phyloP scores from a whole-genome alignment of 2,797 vertebrate genomes.

The Pampus argenteus region DNA sequence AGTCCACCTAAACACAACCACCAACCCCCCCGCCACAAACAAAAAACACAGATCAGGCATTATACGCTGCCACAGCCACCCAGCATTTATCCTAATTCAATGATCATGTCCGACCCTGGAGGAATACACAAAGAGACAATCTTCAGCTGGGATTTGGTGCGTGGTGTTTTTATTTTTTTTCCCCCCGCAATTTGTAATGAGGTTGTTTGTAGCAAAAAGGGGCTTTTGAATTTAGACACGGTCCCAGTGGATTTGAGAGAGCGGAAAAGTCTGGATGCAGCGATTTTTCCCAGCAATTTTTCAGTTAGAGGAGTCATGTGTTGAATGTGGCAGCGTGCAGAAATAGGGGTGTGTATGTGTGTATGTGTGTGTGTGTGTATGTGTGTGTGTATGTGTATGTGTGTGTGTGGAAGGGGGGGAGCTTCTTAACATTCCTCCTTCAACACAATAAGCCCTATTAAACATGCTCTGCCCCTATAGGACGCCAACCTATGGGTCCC shows the following conservation, averaged over 20 bases:
- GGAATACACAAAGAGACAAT: slow-evolving; percentile 71
- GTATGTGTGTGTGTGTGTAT: no score
- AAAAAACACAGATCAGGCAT: slow-evolving; percentile 69
- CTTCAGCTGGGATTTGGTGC: slow-evolving; percentile 52
- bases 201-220: slow-evolving; percentile 62
- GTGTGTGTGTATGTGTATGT: no score
- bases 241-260: slow-evolving; percentile 55
- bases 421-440: slow-evolving; percentile 64
- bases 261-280: slow-evolving; percentile 66
- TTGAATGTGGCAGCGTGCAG: slow-evolving; percentile 28
- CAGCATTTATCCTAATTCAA: slow-evolving; percentile 79
- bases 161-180: slow-evolving; percentile 37
- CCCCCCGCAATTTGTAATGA: slow-evolving; percentile 36
- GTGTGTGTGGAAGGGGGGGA: background rate
- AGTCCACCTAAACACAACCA: slow-evolving; percentile 86
- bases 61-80: slow-evolving; percentile 62
- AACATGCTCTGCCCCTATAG: slow-evolving; percentile 36
- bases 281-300: slow-evolving; percentile 76
- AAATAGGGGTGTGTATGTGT: no score
- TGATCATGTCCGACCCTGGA: slow-evolving; percentile 68
- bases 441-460: slow-evolving; percentile 64
- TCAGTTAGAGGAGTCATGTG: slow-evolving; percentile 79
- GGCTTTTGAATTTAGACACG: slow-evolving; percentile 53
- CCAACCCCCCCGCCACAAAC: slow-evolving; percentile 81
- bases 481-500: slow-evolving; percentile 36